Conservation (phyloP, 2,113 vertebrate genomes). For the Zapornia atra region DNA sequence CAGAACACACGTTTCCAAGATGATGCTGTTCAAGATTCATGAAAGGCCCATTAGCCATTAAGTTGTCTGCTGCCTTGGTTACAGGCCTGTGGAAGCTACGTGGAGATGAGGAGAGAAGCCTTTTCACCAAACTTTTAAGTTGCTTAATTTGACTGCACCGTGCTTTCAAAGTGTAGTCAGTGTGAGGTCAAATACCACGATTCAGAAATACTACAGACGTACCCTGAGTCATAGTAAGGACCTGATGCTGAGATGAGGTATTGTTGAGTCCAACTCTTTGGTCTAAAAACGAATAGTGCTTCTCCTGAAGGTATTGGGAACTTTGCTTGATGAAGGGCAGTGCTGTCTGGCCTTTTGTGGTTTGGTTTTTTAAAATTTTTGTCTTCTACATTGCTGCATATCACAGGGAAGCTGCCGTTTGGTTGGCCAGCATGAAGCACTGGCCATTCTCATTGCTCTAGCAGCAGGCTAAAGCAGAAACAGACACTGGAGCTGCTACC, state of each 20-base stretch:
- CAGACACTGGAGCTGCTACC: not conserved
- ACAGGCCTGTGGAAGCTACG: not conserved
- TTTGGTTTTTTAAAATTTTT: too few species aligned
- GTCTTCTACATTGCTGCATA: not conserved
- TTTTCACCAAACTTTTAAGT: not conserved
- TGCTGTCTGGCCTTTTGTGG: not conserved
- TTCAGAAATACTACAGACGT: not conserved
- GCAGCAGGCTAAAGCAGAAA: not conserved
- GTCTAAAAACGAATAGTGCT: not conserved
- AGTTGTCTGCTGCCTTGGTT: not conserved
- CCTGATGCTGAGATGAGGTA: not conserved
- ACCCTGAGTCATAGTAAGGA: not conserved
- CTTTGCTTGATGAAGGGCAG: not conserved
- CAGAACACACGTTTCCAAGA: not conserved
- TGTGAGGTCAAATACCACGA: not conserved
- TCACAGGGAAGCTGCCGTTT: not conserved
- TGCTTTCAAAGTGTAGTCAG: not conserved
- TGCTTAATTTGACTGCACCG: not conserved
- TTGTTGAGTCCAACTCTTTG: not conserved
- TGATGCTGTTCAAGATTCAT: not conserved
- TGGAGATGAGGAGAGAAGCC: not conserved
- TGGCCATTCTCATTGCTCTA: not conserved
- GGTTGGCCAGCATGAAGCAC: not conserved
- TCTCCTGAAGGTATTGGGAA: not conserved
- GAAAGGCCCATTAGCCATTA: not conserved